These are phyloP conservation scores for Thermophis baileyi DNA, from an alignment of 2,113 vertebrate species.

Conservation along the genomic window DNA sequence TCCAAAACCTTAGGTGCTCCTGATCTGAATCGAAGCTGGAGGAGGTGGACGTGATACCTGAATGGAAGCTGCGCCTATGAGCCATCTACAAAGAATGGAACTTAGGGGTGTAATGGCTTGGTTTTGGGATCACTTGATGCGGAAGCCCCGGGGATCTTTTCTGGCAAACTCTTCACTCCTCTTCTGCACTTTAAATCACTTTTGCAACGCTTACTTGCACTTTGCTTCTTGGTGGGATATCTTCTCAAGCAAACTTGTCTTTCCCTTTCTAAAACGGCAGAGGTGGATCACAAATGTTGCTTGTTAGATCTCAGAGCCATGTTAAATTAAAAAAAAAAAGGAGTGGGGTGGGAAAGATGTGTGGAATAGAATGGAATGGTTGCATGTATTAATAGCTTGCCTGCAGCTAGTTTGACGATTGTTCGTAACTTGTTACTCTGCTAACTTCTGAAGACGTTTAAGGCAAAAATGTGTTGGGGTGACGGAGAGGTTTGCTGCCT, in stretches of 20 bases:
- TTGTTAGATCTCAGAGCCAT: slow-evolving; percentile 2
- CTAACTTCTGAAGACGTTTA: background rate
- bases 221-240: background rate
- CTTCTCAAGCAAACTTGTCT: slow-evolving; percentile 6
- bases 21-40: slow-evolving; percentile 32
- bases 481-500: background rate
- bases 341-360: background rate
- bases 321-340: background rate
- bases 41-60: slow-evolving; percentile 17
- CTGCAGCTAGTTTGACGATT: background rate
- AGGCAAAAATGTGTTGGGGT: background rate
- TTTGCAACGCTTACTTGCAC: background rate
- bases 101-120: slow-evolving; percentile 36
- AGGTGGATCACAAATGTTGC: background rate
- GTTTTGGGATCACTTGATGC: slow-evolving; percentile 34
- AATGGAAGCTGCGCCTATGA: slow-evolving; percentile 39
- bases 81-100: slow-evolving; percentile 39
- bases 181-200: slow-evolving; percentile 1
- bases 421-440: slow-evolving; percentile 4
- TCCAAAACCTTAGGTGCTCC: slow-evolving; percentile 44
- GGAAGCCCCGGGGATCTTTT: background rate
- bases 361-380: background rate
- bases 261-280: slow-evolving; percentile 17
- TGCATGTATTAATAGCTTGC: background rate
- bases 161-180: background rate